Base-by-base conservation (phyloP, 1,140 invertebrate genomes). In the Melanaphis sacchari region DNA sequence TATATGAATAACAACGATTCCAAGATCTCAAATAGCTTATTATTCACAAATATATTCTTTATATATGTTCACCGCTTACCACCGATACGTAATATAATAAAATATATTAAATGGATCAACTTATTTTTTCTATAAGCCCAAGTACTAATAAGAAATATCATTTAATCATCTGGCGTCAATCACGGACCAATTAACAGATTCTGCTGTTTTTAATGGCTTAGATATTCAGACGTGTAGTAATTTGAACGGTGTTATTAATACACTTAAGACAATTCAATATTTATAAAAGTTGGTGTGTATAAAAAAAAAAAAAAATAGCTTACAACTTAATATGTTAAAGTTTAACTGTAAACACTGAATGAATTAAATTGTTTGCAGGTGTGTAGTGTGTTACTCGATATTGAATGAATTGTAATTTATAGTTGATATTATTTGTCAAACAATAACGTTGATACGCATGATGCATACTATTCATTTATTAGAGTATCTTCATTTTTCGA, bases 21-120 rank as follows among this genome's bases (percentile, higher is more conserved):
- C 59, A 3, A 11, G 59, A 66, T 66, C 9, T n/a, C 0, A 66
- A n/a, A 6, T 76, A n/a, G 31, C 31, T 76, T n/a, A 5, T 76
- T 76, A n/a, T 76, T 76, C 59, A n/a, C 11, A 66, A 3, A n/a
- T 9, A 31, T 31, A 54, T 3, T 31, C n/a, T 76, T 59, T 59
- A 31, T 31, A 9, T 2, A n/a, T n/a, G 59, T 24, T n/a, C 0
- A n/a, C 15, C 11, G 31, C 31, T 4, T n/a, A 1, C 15, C 11
- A 36, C 15, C 5, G 9, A 66, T 15, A n/a, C 15, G 7, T 36
- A n/a, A 15, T 1, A 18, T n/a, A 6, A 18, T n/a, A n/a, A n/a
- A 11, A 76, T n/a, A n/a, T 76, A 36, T 76, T 18, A 3, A 6
- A 18, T 5, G n/a, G 4, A 36, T 76, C 59, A 7, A 76, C 11